Conservation (phyloP, 2,888 invertebrate species). For the Craniophora ligustri region DNA sequence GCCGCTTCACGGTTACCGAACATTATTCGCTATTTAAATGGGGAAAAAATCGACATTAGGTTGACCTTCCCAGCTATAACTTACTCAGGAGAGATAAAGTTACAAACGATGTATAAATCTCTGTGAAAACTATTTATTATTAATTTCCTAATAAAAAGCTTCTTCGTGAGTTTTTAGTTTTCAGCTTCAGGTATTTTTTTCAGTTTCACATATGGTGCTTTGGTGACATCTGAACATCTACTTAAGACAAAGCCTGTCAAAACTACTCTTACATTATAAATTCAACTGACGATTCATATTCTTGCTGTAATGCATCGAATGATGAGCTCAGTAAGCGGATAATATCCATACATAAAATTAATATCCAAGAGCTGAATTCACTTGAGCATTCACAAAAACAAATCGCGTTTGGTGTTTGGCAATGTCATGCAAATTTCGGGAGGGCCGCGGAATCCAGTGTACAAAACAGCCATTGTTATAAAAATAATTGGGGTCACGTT, state of each 20-base stretch:
- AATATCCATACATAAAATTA: constrained; percentile 71
- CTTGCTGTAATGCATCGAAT: constrained; percentile 1
- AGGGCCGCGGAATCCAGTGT: constrained; percentile 69
- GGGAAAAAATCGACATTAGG: constrained; percentile 51
- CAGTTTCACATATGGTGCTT: too few species aligned
- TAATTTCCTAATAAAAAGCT: constrained; percentile 36
- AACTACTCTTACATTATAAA: too few species aligned
- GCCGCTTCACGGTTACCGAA: constrained; percentile 60
- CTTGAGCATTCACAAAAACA: constrained; percentile 72
- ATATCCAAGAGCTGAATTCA: constrained; percentile 61
- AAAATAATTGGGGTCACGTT: constrained; percentile 82
- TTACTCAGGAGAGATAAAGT: constrained; percentile 40
- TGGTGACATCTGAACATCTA: too few species aligned
- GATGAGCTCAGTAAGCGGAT: constrained; percentile 51
- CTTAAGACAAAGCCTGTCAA: too few species aligned
- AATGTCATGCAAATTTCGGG: constrained; percentile 81
- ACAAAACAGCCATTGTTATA: constrained; percentile 80
- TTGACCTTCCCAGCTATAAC: constrained; percentile 41
- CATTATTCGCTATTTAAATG: constrained; percentile 62
- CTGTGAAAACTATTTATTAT: constrained; percentile 39
- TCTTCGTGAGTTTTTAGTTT: constrained; percentile 23
- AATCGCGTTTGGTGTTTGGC: constrained; percentile 75
- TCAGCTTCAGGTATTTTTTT: constrained; percentile 4
- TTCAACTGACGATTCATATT: constrained; percentile 11
- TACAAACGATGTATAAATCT: constrained; percentile 43